Evolutionary conservation across 1,140 invertebrate species (phyloP), one percentile per base, ranked within the genome.

Genomic region (Eumeta japonica): DNA sequence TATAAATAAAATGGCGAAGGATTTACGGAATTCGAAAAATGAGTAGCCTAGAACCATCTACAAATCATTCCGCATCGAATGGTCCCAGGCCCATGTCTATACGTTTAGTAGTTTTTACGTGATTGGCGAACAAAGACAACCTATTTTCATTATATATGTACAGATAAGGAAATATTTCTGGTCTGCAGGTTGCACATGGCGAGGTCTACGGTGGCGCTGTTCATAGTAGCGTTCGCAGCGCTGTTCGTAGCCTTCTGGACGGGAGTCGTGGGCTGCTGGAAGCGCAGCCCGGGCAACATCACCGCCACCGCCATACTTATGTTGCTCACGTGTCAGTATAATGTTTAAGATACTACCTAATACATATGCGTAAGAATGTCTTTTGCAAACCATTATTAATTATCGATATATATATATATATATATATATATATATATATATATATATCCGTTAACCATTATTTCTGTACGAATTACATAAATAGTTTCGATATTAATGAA

Each of bases 171-270:
- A 46, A 46, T 39, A 7, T 16, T 16, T 36, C 2, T 39, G 10
- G 9, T 33, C 81, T 83, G 18, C 77, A 92, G 92, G 87, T 52
- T 81, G 41, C 79, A 81, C 74, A 91, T 96, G 89, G 90, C 89
- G 31, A 80, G 92, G 47, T 91, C 91, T 12, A 90, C 92, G 66
- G 89, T 95, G 52, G 91, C 90, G 17, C 79, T 95, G 29, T 94
- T 94, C 78, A 93, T 94, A 50, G 83, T 92, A 15, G 84, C 87
- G 4, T 96, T 95, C 75, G 80, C 94, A 56, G 83, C 89, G 16
- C 84, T 94, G 37, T 93, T 94, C 74, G 85, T 92, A 45, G 89
- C 92, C 3, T 95, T 95, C 75, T 94, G 91, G 85, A 94, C 92
- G 18, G 93, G 93, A 36, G 85, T 95, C 11, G 85, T 86, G 17